A percentile compares a stretch with the other conserved stretches of the same genome.
These are phyloP conservation scores for Ploceus nigricollis DNA, from an alignment of 2,113 vertebrate species.

Conservation along the genomic window DNA sequence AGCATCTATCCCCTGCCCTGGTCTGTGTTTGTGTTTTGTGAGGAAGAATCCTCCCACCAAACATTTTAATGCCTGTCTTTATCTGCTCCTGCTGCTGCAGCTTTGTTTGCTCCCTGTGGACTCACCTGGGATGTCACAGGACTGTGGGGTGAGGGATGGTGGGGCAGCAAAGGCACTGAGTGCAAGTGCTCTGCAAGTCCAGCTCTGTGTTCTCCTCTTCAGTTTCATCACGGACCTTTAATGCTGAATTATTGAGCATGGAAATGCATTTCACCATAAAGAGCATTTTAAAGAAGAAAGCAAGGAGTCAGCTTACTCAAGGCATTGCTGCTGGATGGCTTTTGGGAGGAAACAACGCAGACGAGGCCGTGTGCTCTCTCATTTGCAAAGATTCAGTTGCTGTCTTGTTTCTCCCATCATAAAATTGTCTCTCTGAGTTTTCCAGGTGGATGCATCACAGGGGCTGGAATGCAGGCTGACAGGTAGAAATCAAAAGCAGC, in stretches of 20 bases:
- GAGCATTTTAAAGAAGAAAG: background rate
- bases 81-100: background rate
- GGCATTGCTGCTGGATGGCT: background rate
- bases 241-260: background rate
- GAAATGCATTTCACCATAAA: background rate
- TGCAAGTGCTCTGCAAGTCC: background rate
- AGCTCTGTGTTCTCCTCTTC: background rate
- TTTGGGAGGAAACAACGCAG: background rate
- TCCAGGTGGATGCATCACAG: slow-evolving; percentile 49
- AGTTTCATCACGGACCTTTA: background rate
- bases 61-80: background rate
- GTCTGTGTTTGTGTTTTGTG: background rate
- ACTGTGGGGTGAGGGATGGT: background rate
- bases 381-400: slow-evolving; percentile 27
- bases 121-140: background rate
- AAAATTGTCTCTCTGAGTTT: slow-evolving; percentile 52
- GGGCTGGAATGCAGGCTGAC: slow-evolving; percentile 33
- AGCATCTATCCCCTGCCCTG: background rate
- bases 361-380: background rate
- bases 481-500: slow-evolving; percentile 63
- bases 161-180: background rate
- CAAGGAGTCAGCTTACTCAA: background rate
- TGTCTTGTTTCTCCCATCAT: slow-evolving; percentile 20
- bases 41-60: background rate
- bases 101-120: background rate